These are phyloP conservation scores for Argyresthia goedartella DNA, from an alignment of 2,888 invertebrate genomes.

Conservation along the genomic window DNA sequence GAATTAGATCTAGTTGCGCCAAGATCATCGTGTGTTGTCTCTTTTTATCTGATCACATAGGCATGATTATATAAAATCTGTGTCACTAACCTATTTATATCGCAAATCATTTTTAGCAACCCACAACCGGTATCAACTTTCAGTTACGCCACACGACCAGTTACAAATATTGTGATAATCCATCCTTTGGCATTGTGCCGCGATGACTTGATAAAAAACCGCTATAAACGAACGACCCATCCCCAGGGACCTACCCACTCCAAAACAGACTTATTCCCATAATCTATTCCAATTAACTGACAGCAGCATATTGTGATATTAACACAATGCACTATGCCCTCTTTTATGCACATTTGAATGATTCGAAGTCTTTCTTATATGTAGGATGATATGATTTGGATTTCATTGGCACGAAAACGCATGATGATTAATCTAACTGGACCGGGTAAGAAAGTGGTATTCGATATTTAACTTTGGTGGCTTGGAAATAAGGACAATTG, in stretches of 20 bases:
- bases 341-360: neutral
- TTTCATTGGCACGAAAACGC: no score
- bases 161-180: conserved; percentile 68
- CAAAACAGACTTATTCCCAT: conserved; percentile 56
- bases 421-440: no score
- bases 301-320: conserved; percentile 68
- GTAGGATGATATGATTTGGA: no score
- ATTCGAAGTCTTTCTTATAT: no score
- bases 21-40: no score
- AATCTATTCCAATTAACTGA: conserved; percentile 72
- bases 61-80: neutral
- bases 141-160: conserved; percentile 47
- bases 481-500: no score
- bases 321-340: conserved; percentile 57
- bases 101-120: conserved; percentile 14
- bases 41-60: no score
- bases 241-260: conserved; percentile 49
- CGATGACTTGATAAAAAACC: conserved; percentile 66
- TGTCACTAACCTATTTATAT: neutral
- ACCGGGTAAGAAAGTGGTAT: no score
- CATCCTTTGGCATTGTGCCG: conserved; percentile 49
- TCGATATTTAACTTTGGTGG: no score
- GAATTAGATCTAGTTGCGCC: no score
- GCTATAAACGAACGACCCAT: conserved; percentile 21
- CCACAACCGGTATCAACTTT: conserved; percentile 41